Evolutionary conservation across 2,888 invertebrate species (phyloP).

Genomic region (Erannis defoliaria): DNA sequence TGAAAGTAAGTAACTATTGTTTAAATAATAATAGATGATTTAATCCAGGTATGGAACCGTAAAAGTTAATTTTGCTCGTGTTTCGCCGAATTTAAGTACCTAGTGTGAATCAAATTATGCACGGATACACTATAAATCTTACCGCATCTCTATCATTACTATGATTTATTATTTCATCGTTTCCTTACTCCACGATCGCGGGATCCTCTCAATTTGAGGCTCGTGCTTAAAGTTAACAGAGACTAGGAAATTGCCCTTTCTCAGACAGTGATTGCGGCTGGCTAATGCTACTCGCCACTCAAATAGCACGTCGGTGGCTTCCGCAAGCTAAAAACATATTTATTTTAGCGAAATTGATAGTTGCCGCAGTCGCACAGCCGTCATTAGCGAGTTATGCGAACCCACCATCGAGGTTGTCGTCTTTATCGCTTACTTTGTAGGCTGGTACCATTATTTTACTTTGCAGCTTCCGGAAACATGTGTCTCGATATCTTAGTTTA

Average conservation of each 20-base stretch:
- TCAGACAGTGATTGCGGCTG: conserved; percentile 74
- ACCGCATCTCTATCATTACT: conserved; percentile 62
- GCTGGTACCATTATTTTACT: conserved; percentile 38
- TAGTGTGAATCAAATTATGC: conserved; percentile 14
- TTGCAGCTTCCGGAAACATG: conserved; percentile 26
- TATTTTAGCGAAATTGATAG: conserved; percentile 80
- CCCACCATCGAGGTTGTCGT: conserved; percentile 47
- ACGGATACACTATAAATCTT: conserved; percentile 54
- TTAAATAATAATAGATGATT: too few relatives aligned
- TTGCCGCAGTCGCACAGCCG: conserved; percentile 58
- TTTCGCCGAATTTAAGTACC: background rate
- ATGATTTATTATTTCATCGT: conserved; percentile 78
- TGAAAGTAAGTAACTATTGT: too few relatives aligned
- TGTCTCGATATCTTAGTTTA: background rate
- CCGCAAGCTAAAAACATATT: conserved; percentile 76
- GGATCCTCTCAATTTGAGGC: conserved; percentile 66
- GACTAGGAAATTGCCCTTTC: conserved; percentile 79
- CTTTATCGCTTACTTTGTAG: conserved; percentile 42
- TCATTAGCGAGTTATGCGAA: conserved; percentile 64
- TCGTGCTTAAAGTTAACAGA: conserved; percentile 76
- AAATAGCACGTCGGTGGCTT: conserved; percentile 77
- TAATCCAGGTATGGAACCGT: background rate
- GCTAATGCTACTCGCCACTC: conserved; percentile 70
- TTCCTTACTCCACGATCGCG: conserved; percentile 69
- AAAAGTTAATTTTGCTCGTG: background rate